Evolutionary conservation across 2,797 vertebrate genomes (phyloP), one percentile per base, ranked within the genome.

Genomic region (Tenualosa thibaudeaui): DNA sequence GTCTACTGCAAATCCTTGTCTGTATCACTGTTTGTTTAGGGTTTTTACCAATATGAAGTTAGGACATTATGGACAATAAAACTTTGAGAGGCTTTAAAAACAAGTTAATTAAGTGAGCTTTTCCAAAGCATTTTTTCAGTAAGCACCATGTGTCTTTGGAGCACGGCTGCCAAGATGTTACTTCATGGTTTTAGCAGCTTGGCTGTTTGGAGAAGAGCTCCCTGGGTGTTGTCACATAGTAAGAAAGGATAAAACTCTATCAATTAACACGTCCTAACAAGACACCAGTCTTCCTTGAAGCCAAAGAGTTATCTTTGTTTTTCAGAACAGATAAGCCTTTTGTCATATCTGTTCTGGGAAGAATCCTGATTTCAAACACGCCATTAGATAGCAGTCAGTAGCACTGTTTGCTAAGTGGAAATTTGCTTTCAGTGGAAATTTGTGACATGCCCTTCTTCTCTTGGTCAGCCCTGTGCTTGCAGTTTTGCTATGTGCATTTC

Each of bases 401-500:
- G 85, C 53, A 24, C 50, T 87, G n/a, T 85, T 49, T 87, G 82
- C 81, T 60, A 56, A 46, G 49, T 1, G 40, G 43, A 40, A 7
- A 62, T 84, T 83, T 85, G 84, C 49, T 85, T 56, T 85, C 71
- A 50, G 5, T 81, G 84, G 17, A 46, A 19, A n/a, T 58, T 78
- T 82, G 83, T 53, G 82, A 56, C 68, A 46, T 49, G 84, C 51
- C 51, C n/a, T 75, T 81, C 68, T 43, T 17, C 82, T 49, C 84
- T 43, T 12, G 31, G 37, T 46, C 37, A 46, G 19, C 26, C 50
- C 50, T 51, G 50, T 12, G 7, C 40, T 78, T 15, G 13, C 17
- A 22, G 71, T 78, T 78, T 78, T 78, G 78, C 84, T 87, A 62
- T 40, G 51, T 75, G 53, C 12, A 87, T 88, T 62, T 83, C 85